Percentiles rank a stretch among this genome's conserved stretches.
Conservation (phyloP, 2,797 vertebrate species). For the Gobio occitaniae region DNA sequence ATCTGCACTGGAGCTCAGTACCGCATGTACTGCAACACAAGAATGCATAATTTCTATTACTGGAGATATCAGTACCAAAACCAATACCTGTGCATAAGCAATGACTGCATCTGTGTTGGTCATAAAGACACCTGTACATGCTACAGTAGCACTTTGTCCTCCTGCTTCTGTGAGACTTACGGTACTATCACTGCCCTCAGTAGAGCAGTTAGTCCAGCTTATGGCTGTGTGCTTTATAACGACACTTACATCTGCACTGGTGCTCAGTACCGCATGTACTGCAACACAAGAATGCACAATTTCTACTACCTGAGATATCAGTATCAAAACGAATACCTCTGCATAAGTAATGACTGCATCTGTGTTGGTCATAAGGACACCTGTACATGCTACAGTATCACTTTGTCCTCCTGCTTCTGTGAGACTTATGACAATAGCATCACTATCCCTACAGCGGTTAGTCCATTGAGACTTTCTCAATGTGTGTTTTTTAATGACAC, state of each 20-base stretch:
- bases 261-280: constrained; percentile 5
- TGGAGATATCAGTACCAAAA: no score
- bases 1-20: constrained; percentile 15
- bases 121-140: not conserved
- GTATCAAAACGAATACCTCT: not conserved
- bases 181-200: no score
- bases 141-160: no score
- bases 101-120: not conserved
- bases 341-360: not conserved
- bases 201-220: not conserved
- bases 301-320: not conserved
- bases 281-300: not conserved
- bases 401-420: not conserved
- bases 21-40: not conserved
- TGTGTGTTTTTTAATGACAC: not conserved
- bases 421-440: fast-evolving
- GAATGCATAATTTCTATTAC: not conserved
- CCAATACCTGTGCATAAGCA: not conserved
- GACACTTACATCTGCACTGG: not conserved
- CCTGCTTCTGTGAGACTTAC: no score
- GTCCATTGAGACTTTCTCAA: not conserved
- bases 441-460: not conserved
- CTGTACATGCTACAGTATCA: not conserved
- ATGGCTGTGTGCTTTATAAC: not conserved
- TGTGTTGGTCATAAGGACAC: not conserved